A percentile compares a stretch with the other conserved stretches of the same genome.
Evolutionary conservation across 1,140 invertebrate genomes (phyloP).

Genomic region (Drosophila gunungcola): DNA sequence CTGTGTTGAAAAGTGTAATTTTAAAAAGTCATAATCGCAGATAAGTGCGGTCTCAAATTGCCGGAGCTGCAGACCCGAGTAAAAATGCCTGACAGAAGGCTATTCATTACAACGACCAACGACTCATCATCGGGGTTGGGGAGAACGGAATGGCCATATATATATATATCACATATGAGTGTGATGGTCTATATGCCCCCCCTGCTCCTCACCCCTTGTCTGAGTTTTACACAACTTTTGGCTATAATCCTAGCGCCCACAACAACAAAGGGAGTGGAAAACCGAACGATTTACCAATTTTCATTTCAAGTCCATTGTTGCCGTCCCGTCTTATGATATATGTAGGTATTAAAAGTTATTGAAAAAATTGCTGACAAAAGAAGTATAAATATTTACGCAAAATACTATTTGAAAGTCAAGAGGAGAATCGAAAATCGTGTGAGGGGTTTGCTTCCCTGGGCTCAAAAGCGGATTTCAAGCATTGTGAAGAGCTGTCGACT

Average conservation of each 20-base stretch:
- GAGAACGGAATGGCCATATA: conserved; percentile 33
- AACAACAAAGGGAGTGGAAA: conserved; percentile 33
- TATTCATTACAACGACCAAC: conserved; percentile 79
- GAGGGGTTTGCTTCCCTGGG: neutral
- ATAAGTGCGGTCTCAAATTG: conserved; percentile 84
- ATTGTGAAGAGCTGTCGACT: conserved; percentile 46
- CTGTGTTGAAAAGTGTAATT: conserved; percentile 83
- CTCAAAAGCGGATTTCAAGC: conserved; percentile 45
- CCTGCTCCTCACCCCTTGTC: conserved; percentile 1
- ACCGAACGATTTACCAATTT: conserved; percentile 61
- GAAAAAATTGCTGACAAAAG: conserved; percentile 84
- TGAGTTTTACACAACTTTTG: conserved; percentile 72
- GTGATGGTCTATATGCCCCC: conserved; percentile 19
- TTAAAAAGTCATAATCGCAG: conserved; percentile 84
- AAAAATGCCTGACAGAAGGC: conserved; percentile 58
- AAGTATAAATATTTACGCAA: conserved; percentile 82
- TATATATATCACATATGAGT: conserved; percentile 37
- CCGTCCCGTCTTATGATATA: conserved; percentile 57
- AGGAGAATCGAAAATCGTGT: conserved; percentile 25
- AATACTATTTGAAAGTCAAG: conserved; percentile 75
- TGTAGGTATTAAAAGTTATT: conserved; percentile 81
- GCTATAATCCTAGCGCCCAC: conserved; percentile 50
- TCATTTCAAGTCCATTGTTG: conserved; percentile 74
- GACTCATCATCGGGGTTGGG: conserved; percentile 30
- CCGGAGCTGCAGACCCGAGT: conserved; percentile 37